Evolutionary conservation across 2,888 invertebrate species (phyloP), one percentile per base, ranked within the genome.

Genomic region (Fragum fragum): DNA sequence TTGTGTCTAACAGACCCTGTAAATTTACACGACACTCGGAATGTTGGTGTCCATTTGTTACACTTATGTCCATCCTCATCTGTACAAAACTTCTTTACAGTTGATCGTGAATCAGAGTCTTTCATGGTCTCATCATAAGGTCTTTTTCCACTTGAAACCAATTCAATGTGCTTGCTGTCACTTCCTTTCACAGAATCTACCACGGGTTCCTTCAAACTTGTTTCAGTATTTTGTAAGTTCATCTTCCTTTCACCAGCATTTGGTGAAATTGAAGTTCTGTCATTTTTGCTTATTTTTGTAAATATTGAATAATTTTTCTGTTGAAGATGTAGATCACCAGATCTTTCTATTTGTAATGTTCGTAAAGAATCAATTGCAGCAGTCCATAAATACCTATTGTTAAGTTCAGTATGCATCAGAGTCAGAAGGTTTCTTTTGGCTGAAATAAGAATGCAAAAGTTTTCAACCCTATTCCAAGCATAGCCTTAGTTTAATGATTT

Each of bases 11-110:
- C 59, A 59, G 36, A 72, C n/a, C 77, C 80, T 28, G 83, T 39
- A 47, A 77, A 75, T 77, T 77, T 77, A 72, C 80, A 80, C 2
- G 77, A 78, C 11, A 83, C 83, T 36, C 83, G 71, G 61, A 83
- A 83, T 23, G 77, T 18, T 77, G 1, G 32, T n/a, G 23, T 39
- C 5, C 11, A 23, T 21, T 42, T 23, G 23, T 39, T n/a, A 1
- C 6, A 32, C 11, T 61, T 18, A 7, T n/a, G 18, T 29, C 11
- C 18, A 1, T 9, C 16, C 1, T 23, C 1, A 28, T 6, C 1
- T 29, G 32, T 61, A 9, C 32, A 32, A 11, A 18, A 32, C 18
- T 18, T 32, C 29, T n/a, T 61, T 29, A 29, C 26, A 28, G 9
- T 1, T 16, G n/a, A 32, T 18, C 1, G 9, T n/a, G 11, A 16